phyloP scores from a whole-genome alignment of 2,797 vertebrate genomes.

The Enteromius mattozi region DNA sequence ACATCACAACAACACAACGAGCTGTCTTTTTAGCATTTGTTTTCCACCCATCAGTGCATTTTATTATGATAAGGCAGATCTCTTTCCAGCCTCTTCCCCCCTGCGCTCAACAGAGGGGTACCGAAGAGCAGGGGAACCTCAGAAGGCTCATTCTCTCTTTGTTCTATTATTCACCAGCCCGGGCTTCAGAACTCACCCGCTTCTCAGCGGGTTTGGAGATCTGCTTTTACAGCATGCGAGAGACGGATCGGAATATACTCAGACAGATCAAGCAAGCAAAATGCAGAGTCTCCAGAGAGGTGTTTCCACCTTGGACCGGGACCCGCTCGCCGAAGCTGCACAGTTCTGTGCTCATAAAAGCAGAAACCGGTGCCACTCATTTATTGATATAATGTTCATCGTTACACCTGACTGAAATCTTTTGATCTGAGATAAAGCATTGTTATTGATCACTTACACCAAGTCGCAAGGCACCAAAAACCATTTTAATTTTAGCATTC shows the following conservation, averaged over 20 bases:
- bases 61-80: conserved; percentile 53
- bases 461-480: conserved; percentile 5
- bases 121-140: conserved; percentile 78
- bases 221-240: conserved; percentile 54
- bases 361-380: conserved; percentile 67
- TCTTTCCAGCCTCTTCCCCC: conserved; percentile 50
- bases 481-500: not conserved
- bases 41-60: conserved; percentile 13
- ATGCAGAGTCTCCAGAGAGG: conserved; percentile 63
- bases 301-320: conserved; percentile 69
- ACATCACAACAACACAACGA: conserved; percentile 4
- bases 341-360: conserved; percentile 66
- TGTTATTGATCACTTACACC: conserved; percentile 22
- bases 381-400: conserved; percentile 70
- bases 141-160: conserved; percentile 82
- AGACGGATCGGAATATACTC: conserved; percentile 32
- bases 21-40: conserved; percentile 4
- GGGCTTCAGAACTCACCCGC: conserved; percentile 79
- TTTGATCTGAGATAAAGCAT: conserved; percentile 1
- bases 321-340: conserved; percentile 66
- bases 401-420: conserved; percentile 50
- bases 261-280: conserved; percentile 48
- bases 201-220: conserved; percentile 71
- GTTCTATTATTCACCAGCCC: conserved; percentile 87
- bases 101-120: conserved; percentile 69